Base-by-base conservation (phyloP, 2,113 vertebrate genomes). In the Podarcis cretensis region DNA sequence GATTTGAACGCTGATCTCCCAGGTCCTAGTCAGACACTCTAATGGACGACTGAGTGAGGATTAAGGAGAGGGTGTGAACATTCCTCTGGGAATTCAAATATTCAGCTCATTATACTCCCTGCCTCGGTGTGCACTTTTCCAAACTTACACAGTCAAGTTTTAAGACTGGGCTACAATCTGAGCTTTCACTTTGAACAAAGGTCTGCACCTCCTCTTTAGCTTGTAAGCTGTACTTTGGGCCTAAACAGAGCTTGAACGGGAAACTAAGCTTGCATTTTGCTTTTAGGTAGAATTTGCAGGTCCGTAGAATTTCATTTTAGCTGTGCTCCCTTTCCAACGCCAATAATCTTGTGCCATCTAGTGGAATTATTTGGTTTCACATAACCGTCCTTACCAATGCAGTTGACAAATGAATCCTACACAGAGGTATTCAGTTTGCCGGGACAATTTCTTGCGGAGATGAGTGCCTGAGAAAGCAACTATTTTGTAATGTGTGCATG, bases 291-390 rank as follows among this genome's bases (percentile, higher is more conserved):
- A 21, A 8, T 12, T 4, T 63, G 3, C 20, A 37, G 1, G 80
- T 63, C 14, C 7, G 3, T 8, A 23, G 57, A 79, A 30, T 7
- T 76, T 25, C 40, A 16, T 14, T 32, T 32, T 8, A 32, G 48
- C 35, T 81, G 4, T 35, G 12, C 10, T 21, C 59, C 3, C 63
- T 54, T 48, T 48, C 25, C n/a, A 81, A 27, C 30, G 0, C 0
- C n/a, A 14, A 88, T 13, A 43, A 73, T 48, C 12, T 66, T 75
- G 86, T 93, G 95, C 93, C 95, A 91, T 91, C 95, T 95, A 91
- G 95, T 54, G 95, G 94, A 83, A 6, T 16, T 16, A 2, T 25
- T 16, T 1, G 30, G 80, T 66, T 80, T 48, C 87, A 81, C 95
- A 94, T 30, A 37, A 18, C 7, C 16, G 27, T 48, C 43, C 57